These are phyloP conservation scores for Polymixis flavicincta DNA, from an alignment of 2,888 invertebrate genomes.

Conservation along the genomic window DNA sequence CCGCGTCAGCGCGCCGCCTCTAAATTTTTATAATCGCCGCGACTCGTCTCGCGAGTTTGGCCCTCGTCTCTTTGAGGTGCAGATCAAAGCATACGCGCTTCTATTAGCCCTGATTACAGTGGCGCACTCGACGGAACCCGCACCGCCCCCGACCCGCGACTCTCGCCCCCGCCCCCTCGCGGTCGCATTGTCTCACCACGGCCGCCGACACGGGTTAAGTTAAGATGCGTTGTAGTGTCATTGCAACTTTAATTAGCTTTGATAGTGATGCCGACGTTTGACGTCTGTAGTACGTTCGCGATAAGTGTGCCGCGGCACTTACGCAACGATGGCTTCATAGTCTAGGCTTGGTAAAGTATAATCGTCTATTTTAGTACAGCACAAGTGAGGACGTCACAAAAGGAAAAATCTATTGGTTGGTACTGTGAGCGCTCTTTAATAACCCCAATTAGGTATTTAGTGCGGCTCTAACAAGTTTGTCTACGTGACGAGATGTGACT, in stretches of 20 bases:
- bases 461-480: conserved; percentile 15
- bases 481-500: conserved; percentile 44
- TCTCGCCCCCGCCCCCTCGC: conserved; percentile 65
- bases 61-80: conserved; percentile 86
- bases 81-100: conserved; percentile 90
- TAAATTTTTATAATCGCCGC: conserved; percentile 62
- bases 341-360: conserved; percentile 17
- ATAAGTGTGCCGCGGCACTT: conserved; percentile 57
- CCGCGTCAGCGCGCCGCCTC: conserved; percentile 68
- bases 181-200: conserved; percentile 78
- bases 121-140: conserved; percentile 74
- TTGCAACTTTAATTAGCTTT: conserved; percentile 88
- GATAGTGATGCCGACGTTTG: conserved; percentile 71
- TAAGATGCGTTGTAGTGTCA: conserved; percentile 84
- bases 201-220: conserved; percentile 78
- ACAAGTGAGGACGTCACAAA: conserved; percentile 20
- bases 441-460: conserved; percentile 46
- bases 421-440: conserved; percentile 46
- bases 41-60: conserved; percentile 78
- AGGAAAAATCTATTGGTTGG: conserved; percentile 32
- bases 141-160: conserved; percentile 57
- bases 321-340: conserved; percentile 54
- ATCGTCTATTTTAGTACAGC: conserved; percentile 38
- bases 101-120: conserved; percentile 90
- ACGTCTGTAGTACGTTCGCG: conserved; percentile 51